phyloP scores from a whole-genome alignment of 2,797 vertebrate species.

The Coccyzus lansbergi region DNA sequence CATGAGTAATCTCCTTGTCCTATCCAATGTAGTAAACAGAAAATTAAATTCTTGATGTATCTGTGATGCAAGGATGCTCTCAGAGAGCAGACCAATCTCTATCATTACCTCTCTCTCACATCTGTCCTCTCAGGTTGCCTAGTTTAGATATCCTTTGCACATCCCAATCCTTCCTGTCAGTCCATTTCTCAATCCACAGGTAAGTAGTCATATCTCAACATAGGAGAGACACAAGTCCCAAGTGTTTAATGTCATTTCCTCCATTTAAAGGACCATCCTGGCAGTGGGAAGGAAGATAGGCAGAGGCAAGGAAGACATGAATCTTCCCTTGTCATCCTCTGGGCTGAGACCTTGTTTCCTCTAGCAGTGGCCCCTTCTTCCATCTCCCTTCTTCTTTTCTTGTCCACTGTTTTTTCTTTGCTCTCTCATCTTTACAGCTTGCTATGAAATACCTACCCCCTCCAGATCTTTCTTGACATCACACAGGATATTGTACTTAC shows the following conservation, averaged over 20 bases:
- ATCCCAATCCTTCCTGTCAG: not conserved
- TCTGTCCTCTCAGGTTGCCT: not conserved
- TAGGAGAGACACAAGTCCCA: not conserved
- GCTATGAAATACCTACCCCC: not conserved
- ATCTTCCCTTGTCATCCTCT: conserved; percentile 5
- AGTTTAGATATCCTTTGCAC: not conserved
- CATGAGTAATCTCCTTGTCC: not conserved
- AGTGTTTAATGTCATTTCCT: not conserved
- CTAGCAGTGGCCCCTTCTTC: not conserved
- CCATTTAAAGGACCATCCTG: not conserved
- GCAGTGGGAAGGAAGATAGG: not conserved
- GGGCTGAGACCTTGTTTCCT: not conserved
- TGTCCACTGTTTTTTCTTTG: not conserved
- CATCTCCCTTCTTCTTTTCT: not conserved
- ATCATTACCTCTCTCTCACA: not conserved
- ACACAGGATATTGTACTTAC: not conserved
- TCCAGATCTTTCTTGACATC: not conserved
- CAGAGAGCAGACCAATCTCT: not conserved
- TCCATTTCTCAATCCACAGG: not conserved
- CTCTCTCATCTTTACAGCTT: not conserved
- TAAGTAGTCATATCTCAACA: not conserved
- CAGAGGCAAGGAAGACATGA: conserved; percentile 25
- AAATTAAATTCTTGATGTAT: not conserved
- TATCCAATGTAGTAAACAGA: not conserved
- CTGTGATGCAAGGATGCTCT: not conserved